Percentiles rank a stretch among this genome's conserved stretches.
Conservation (phyloP, 2,888 invertebrate species). For the Galerucella nymphaeae region DNA sequence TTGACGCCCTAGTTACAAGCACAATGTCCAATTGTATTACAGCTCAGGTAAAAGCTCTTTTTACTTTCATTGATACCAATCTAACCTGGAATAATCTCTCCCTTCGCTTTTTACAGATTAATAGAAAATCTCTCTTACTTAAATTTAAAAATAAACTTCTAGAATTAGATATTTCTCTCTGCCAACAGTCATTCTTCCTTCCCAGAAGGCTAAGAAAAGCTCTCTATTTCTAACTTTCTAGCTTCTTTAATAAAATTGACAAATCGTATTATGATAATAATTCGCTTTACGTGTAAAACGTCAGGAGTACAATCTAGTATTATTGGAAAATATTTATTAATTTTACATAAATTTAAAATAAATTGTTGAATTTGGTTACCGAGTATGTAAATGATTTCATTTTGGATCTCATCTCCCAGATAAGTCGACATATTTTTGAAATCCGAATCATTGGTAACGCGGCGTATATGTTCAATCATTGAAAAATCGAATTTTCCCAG, state of each 20-base stretch:
- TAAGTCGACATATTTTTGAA: conserved; percentile 42
- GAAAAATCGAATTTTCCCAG: conserved; percentile 42
- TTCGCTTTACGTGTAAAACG: too few relatives aligned
- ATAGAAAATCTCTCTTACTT: too few relatives aligned
- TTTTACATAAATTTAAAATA: conserved; percentile 36
- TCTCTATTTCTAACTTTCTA: conserved; percentile 30
- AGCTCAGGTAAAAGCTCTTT: too few relatives aligned
- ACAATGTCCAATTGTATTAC: too few relatives aligned
- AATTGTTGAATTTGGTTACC: conserved; percentile 43
- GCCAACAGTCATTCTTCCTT: too few relatives aligned
- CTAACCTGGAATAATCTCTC: too few relatives aligned
- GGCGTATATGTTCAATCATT: conserved; percentile 43
- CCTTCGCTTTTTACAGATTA: too few relatives aligned
- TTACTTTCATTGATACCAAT: too few relatives aligned
- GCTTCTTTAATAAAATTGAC: conserved; percentile 42
- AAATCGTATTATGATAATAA: conserved; percentile 48
- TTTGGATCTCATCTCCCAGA: conserved; percentile 43
- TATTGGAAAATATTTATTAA: conserved; percentile 50
- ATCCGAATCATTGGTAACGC: conserved; percentile 39
- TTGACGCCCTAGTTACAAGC: too few relatives aligned
- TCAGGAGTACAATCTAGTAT: conserved; percentile 52
- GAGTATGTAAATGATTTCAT: conserved; percentile 45
- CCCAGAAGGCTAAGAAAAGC: conserved; percentile 27
- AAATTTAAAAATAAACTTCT: too few relatives aligned
- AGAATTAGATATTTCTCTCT: too few relatives aligned